Evolutionary conservation across 2,888 invertebrate genomes (phyloP), one percentile per base, ranked within the genome.

Genomic region (Neoscelio sp.): DNA sequence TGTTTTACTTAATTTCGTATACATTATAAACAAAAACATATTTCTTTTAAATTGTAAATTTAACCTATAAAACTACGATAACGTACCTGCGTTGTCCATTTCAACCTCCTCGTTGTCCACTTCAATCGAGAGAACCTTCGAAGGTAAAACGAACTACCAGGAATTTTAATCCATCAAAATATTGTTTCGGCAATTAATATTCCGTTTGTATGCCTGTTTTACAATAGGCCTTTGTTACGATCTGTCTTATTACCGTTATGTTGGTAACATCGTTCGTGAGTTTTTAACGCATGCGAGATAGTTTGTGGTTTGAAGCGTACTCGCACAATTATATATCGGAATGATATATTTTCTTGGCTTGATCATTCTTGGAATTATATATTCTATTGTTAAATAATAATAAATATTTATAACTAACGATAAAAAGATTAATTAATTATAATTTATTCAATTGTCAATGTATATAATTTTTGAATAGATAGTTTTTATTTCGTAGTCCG

Each of bases 221-320:
- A 18, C 20, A 52, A 52, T 20, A 7, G n/a, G 42, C 52, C 42
- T 52, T 26, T 65, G 13, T 13, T 30, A 30, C 52, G 18, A 50
- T 38, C 52, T 52, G 42, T 52, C 40, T 50, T 30, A 28, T 65
- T 65, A 65, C 65, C 52, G 50, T 65, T 65, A 65, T 65, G 52
- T 52, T 65, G 65, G 50, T 10, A 65, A 33, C 42, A 28, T 30
- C 52, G 65, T 52, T 30, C 20, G 12, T 15, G 42, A 42, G 46
- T n/a, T 8, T 12, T 60, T 60, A 26, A 26, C 52, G 23, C n/a
- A 28, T 5, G 20, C 8, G 38, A 28, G n/a, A 6, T 35, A n/a
- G 28, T 52, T 26, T 48, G 15, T 33, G 13, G 26, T 13, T 2
- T 44, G 42, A 28, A 18, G 28, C 2, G 15, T 12, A 35, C 15